Conservation (phyloP, 2,113 vertebrate genomes). For the Epinephelus cyanopodus region DNA sequence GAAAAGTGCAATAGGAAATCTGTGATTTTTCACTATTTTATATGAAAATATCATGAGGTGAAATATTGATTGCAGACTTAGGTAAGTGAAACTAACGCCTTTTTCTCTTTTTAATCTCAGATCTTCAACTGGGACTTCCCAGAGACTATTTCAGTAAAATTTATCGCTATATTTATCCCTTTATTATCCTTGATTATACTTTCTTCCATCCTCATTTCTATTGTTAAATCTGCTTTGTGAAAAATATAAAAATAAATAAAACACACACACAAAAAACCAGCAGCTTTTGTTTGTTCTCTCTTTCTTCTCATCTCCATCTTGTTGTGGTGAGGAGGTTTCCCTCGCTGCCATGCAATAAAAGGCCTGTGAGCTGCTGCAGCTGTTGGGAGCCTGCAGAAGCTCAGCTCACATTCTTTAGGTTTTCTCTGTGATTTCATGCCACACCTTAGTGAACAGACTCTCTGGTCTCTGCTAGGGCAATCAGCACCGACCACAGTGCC, state of each 20-base stretch:
- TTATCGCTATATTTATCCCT: constrained; percentile 21
- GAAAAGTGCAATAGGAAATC: neutral
- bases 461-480: constrained; percentile 75
- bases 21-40: neutral
- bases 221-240: constrained; percentile 30
- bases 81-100: neutral
- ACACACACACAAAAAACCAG: no score
- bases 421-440: constrained; percentile 76
- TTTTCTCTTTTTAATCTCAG: neutral
- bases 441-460: constrained; percentile 74
- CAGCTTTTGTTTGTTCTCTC: constrained; percentile 33
- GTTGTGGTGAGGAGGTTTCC: constrained; percentile 68
- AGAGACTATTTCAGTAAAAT: neutral
- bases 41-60: neutral
- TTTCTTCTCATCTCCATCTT: constrained; percentile 61
- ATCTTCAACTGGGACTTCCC: neutral
- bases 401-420: constrained; percentile 69
- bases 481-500: constrained; percentile 66
- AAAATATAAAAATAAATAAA: neutral
- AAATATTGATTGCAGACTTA: neutral
- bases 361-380: constrained; percentile 66
- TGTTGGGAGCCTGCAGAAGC: constrained; percentile 70
- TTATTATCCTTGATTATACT: constrained; percentile 2
- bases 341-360: constrained; percentile 66
- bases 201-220: neutral